A percentile compares a stretch with the other conserved stretches of the same genome.
phyloP scores from a whole-genome alignment of 2,888 invertebrate genomes.

The Anodontia alba region DNA sequence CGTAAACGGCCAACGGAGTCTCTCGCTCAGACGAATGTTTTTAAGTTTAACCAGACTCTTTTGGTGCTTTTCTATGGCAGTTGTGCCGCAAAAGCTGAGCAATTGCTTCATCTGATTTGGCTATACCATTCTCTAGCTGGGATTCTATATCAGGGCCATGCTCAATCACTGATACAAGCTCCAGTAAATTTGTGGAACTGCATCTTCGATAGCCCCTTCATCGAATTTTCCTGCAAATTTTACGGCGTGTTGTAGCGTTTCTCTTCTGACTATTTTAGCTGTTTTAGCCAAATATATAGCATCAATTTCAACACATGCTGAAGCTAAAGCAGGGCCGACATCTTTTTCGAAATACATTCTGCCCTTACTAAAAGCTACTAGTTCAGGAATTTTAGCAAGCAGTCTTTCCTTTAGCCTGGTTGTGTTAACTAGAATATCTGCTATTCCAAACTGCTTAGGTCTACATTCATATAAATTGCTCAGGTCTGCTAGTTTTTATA shows the following conservation, averaged over 20 bases:
- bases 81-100: too few relatives aligned
- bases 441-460: too few relatives aligned
- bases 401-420: too few relatives aligned
- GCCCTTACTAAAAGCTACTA: not conserved
- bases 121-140: too few relatives aligned
- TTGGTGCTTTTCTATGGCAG: too few relatives aligned
- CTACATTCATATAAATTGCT: not conserved
- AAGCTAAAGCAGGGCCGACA: not conserved
- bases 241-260: not conserved
- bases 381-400: conserved; percentile 5
- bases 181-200: conserved; percentile 18
- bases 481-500: not conserved
- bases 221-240: not conserved
- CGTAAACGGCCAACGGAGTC: conserved; percentile 39
- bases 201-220: too few relatives aligned
- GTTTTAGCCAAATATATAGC: too few relatives aligned
- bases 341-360: not conserved
- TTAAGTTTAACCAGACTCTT: not conserved
- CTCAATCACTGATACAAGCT: too few relatives aligned
- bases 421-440: too few relatives aligned
- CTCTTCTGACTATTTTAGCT: not conserved
- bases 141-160: too few relatives aligned
- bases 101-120: too few relatives aligned
- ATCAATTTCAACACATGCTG: not conserved
- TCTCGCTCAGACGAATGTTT: conserved; percentile 37